Base-by-base conservation (phyloP, 2,113 vertebrate species). In the Anthoscopus minutus region DNA sequence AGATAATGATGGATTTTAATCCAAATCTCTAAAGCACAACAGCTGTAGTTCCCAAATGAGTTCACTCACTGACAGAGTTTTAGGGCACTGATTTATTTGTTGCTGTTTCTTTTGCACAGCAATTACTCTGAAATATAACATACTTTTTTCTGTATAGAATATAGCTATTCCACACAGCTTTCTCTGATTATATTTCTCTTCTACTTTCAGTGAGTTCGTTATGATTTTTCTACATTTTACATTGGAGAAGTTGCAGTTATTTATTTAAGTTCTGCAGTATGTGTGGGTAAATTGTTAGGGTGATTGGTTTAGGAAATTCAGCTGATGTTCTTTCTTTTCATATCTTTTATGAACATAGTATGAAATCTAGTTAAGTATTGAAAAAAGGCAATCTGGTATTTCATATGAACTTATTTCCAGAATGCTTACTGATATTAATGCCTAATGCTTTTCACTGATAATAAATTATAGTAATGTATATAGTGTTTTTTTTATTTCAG, bases 1-100 rank as follows among this genome's bases (percentile, higher is more conserved):
- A 98, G 97, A 98, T 98, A 98, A 98, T 98, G 97, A 98, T 97
- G 96, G 91, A 96, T 97, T 98, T 98, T 98, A 98, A 98, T 98
- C 98, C 95, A 98, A 97, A 98, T 98, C 97, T 97, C 92, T 97
- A 96, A 97, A 98, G 96, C 93, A 4, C 94, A 97, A 97, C 98
- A 98, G 98, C 97, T 98, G 98, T 92, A 97, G 86, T 67, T 95
- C 94, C 40, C 92, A 96, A 97, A 97, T 96, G 96, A 97, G 81
- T 97, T 98, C 97, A 88, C 80, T 95, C 92, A 96, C 64, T 10
- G 42, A 73, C 40, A 91, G 93, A 90, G 48, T 96, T 89, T 85
- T 85, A 92, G 91, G 79, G 53, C 81, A 83, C 31, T 0, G n/a
- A 71, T 96, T 95, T 94, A 73, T 96, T 89, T 86, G 44, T 91